These are phyloP conservation scores for Sylvicola cinctus DNA, from an alignment of 2,888 invertebrate species.

Conservation along the genomic window DNA sequence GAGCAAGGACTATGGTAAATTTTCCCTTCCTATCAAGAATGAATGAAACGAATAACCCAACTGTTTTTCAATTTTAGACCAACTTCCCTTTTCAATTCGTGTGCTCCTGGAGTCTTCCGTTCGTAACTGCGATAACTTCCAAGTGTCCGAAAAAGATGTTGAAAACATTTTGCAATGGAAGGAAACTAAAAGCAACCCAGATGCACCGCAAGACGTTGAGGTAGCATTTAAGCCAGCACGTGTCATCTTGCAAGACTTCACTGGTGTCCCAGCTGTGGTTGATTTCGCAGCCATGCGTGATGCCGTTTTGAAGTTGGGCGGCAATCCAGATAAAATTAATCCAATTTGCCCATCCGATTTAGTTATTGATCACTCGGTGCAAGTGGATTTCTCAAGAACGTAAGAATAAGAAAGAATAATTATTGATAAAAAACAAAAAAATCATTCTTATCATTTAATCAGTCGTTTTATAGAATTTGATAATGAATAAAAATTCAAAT, in stretches of 20 bases:
- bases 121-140: conserved; percentile 90
- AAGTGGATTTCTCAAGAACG: conserved; percentile 78
- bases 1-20: conserved; percentile 64
- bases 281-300: conserved; percentile 99
- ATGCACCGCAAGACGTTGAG: conserved; percentile 46
- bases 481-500: no score
- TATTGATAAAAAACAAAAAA: background rate
- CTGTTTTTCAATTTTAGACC: conserved; percentile 27
- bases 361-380: conserved; percentile 95
- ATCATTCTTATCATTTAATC: background rate
- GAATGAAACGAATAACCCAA: conserved; percentile 1
- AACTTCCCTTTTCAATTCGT: conserved; percentile 78
- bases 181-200: conserved; percentile 17
- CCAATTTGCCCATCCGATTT: conserved; percentile 94
- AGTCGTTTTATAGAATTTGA: conserved; percentile 2
- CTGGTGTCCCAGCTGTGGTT: conserved; percentile 95
- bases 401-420: conserved; percentile 18
- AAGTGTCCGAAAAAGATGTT: conserved; percentile 69
- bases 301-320: conserved; percentile 69
- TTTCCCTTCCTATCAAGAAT: background rate
- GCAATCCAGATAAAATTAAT: conserved; percentile 84
- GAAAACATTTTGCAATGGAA: conserved; percentile 79
- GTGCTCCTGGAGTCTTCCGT: conserved; percentile 89
- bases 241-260: conserved; percentile 87
- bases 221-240: conserved; percentile 91